These are phyloP conservation scores for Pristionchus fissidentatus DNA, from an alignment of 2,888 invertebrate species.

Conservation along the genomic window DNA sequence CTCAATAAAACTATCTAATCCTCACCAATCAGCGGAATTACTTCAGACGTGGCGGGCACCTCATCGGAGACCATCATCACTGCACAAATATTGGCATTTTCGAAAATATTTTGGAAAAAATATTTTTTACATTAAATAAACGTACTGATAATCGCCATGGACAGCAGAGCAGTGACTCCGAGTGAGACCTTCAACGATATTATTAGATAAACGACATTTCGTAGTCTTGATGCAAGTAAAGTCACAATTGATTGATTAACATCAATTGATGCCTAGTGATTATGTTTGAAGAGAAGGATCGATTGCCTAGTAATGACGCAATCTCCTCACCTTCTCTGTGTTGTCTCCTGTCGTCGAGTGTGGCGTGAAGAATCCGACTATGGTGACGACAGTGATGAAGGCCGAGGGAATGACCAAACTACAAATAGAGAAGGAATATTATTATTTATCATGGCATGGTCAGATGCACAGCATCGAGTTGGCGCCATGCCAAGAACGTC, in stretches of 20 bases:
- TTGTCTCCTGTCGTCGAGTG: slow-evolving; percentile 74
- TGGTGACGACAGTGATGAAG: slow-evolving; percentile 73
- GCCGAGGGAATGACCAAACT: slow-evolving; percentile 73
- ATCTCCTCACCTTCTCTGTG: slow-evolving; percentile 69
- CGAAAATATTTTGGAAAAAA: background rate
- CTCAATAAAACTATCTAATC: background rate
- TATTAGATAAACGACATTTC: too few species aligned
- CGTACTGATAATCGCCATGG: slow-evolving; percentile 72
- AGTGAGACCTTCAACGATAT: slow-evolving; percentile 54
- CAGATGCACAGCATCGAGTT: too few species aligned
- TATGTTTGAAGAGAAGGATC: background rate
- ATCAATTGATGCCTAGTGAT: too few species aligned
- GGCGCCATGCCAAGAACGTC: too few species aligned
- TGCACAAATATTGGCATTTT: slow-evolving; percentile 51
- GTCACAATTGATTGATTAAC: too few species aligned
- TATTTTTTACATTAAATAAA: too few species aligned
- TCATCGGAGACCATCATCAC: slow-evolving; percentile 73
- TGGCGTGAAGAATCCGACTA: slow-evolving; percentile 74
- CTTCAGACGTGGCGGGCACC: slow-evolving; percentile 72
- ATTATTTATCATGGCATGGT: background rate
- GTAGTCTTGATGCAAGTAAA: too few species aligned
- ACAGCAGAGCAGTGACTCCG: slow-evolving; percentile 73
- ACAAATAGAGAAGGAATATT: background rate
- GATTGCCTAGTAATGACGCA: too few species aligned
- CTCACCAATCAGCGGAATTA: slow-evolving; percentile 70